Base-by-base conservation (phyloP, 2,797 vertebrate genomes). In the Decapterus maruadsi region DNA sequence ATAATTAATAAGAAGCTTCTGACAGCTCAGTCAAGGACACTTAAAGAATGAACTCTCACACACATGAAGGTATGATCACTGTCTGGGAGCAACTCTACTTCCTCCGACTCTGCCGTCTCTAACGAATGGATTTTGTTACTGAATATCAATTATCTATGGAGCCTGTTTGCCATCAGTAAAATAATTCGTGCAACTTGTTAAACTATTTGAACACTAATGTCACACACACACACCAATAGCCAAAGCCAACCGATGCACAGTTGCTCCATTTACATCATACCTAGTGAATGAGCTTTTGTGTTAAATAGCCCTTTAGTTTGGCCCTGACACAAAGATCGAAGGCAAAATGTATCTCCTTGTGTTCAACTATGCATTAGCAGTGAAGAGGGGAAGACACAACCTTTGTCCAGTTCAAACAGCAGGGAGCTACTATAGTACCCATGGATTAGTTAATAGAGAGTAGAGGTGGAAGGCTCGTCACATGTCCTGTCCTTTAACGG, bases 21-120 rank as follows among this genome's bases (percentile, higher is more conserved):
- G 42, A 48, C 13, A 31, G n/a, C 58, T 77, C 45, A 68, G 75
- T 31, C 68, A 88, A 84, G 87, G 87, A 84, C 84, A 88, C 84
- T 85, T 90, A 2, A 56, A 72, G 78, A 78, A 57, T 46, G 40
- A 83, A 51, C 42, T 34, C 58, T 60, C 9, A 59, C 42, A 42
- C 20, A 73, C 22, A 31, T 6, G 8, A 64, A 60, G 31, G 45
- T 20, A 6, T 14, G 3, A 31, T 26, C 43, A 14, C 3, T 31
- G n/a, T 43, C 1, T 53, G n/a, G 12, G 20, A 54, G n/a, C 22
- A 17, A 61, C 19, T 13, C 56, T 4, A 7, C 1, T 9, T 12
- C 9, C 16, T 19, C 16, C 17, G 26, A 36, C 34, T 36, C 34
- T 36, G 34, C 34, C n/a, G 34, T 19, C 40, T 53, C 22, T 4